Conservation (phyloP, 2,888 invertebrate genomes). For the Malthinus seriepunctatus region DNA sequence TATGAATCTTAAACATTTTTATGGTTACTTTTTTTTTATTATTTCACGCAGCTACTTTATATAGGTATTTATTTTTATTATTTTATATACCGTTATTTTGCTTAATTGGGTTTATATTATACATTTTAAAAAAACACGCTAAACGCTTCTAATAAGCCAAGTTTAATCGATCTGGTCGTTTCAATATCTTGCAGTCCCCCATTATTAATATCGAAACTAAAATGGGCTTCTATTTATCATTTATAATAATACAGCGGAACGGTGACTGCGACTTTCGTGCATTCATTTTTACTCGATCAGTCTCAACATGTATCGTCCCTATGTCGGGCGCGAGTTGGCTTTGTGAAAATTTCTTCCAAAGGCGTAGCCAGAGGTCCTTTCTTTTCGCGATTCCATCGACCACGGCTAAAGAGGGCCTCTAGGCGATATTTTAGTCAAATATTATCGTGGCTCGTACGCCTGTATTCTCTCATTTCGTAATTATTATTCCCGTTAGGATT, state of each 20-base stretch:
- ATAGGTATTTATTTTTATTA: slow-evolving; percentile 12
- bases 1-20: slow-evolving; percentile 22
- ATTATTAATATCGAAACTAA: not conserved
- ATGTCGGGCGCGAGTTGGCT: slow-evolving; percentile 48
- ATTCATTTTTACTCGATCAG: slow-evolving; percentile 21
- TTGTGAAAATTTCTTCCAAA: slow-evolving; percentile 55
- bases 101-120: slow-evolving; percentile 23
- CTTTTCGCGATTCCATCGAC: slow-evolving; percentile 55
- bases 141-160: slow-evolving; percentile 26
- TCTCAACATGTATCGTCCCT: slow-evolving; percentile 49
- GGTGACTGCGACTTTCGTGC: slow-evolving; percentile 23
- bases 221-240: not conserved
- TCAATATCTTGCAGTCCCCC: not conserved
- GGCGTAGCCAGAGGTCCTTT: slow-evolving; percentile 57
- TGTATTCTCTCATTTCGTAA: slow-evolving; percentile 78
- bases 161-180: slow-evolving; percentile 20
- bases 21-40: slow-evolving; percentile 20
- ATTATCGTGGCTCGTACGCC: slow-evolving; percentile 55
- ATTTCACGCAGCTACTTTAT: slow-evolving; percentile 27
- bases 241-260: slow-evolving; percentile 23
- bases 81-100: slow-evolving; percentile 22
- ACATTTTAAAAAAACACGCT: slow-evolving; percentile 20
- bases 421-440: slow-evolving; percentile 79
- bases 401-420: slow-evolving; percentile 69
- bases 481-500: slow-evolving; percentile 75